Evolutionary conservation across 2,797 vertebrate genomes (phyloP), one percentile per base, ranked within the genome.

Genomic region (Acanthornis magna): DNA sequence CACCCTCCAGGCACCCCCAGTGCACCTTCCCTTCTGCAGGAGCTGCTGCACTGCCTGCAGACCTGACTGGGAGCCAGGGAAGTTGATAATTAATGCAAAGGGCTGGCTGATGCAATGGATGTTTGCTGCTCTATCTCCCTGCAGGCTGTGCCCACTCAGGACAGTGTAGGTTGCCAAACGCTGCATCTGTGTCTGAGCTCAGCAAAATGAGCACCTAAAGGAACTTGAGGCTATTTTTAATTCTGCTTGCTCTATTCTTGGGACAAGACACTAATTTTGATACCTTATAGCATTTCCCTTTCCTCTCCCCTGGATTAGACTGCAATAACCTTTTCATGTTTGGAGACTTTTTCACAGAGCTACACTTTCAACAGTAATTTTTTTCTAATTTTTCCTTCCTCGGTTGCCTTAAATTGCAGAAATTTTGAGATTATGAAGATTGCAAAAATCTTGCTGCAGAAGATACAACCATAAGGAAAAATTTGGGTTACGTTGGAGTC

Each of bases 311-410:
- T 61, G 18, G 50, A 8, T 74, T 51, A 23, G 16, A 16, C 30
- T 73, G 47, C 50, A 57, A 21, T 17, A 57, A 40, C 38, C 1
- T 93, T 62, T 58, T 50, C 7, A 5, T 30, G 8, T 45, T 38
- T 81, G 26, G 11, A 14, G 42, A 58, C 18, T 43, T 90, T 84
- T 63, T 88, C 30, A 38, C 7, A 34, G 42, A 9, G 10, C 7
- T 67, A 9, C 20, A 10, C 11, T 43, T 76, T 21, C 10, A 58
- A 34, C 5, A 7, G 1, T 2, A 0, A 2, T 43, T 42, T 11
- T 4, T 3, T 4, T 4, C 25, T 38, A 50, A 32, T 55, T 70
- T 19, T 71, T 3, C 11, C 20, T 70, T 66, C 16, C 11, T 34
- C 1, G 2, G 58, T 72, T 76, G 4, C 26, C 19, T 7, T n/a